phyloP scores from a whole-genome alignment of 2,888 invertebrate species.

The Ennomos erosarius region DNA sequence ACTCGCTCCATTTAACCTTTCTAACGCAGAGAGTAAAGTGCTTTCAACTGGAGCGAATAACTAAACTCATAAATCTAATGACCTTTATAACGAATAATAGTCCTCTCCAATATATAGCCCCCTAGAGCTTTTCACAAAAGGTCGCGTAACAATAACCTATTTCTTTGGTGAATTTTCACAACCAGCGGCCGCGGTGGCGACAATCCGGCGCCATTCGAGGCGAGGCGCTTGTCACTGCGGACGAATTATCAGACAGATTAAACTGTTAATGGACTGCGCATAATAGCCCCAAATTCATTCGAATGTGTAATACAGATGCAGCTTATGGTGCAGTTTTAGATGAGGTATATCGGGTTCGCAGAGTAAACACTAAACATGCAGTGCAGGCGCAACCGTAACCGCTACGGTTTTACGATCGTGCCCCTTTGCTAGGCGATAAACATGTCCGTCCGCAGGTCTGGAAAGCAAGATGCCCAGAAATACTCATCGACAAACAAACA shows the following conservation, averaged over 20 bases:
- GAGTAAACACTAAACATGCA: constrained; percentile 65
- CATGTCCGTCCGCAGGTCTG: constrained; percentile 64
- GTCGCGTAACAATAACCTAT: constrained; percentile 74
- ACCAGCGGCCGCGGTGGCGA: constrained; percentile 57
- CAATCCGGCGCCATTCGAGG: constrained; percentile 60
- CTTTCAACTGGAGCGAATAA: constrained; percentile 35
- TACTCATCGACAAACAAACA: constrained; percentile 69
- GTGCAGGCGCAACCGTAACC: constrained; percentile 57
- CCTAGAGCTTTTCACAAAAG: constrained; percentile 64
- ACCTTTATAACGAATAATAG: constrained; percentile 54
- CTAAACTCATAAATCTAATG: constrained; percentile 57
- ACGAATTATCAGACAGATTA: constrained; percentile 37
- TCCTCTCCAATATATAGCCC: constrained; percentile 57
- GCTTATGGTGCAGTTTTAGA: constrained; percentile 9
- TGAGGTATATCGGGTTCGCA: constrained; percentile 43
- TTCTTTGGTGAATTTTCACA: constrained; percentile 62
- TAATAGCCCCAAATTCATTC: constrained; percentile 18
- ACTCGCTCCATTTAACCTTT: constrained; percentile 30
- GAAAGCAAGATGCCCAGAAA: constrained; percentile 70
- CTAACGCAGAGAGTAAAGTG: constrained; percentile 34
- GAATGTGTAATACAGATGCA: constrained; percentile 9
- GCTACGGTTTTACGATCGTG: constrained; percentile 67
- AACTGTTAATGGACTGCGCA: constrained; percentile 28
- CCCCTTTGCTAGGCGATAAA: constrained; percentile 71
- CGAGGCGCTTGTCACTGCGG: constrained; percentile 32